Evolutionary conservation across 2,113 vertebrate genomes (phyloP).

Genomic region (Nothocercus julius): DNA sequence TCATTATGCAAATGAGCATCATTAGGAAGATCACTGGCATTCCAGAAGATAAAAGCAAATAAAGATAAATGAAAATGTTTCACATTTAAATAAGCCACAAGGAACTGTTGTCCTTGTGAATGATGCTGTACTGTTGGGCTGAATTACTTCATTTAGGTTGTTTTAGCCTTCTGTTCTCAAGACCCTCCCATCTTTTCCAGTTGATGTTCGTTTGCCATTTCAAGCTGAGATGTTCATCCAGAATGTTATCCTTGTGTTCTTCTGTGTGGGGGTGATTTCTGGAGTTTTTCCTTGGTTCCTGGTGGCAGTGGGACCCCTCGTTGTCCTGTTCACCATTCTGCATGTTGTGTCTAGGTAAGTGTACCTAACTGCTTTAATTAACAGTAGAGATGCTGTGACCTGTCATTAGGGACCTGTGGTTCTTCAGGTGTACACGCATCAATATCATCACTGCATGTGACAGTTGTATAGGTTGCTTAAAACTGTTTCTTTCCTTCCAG

Average conservation of each 20-base stretch:
- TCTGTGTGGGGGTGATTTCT: conserved; percentile 88
- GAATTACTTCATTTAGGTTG: not conserved
- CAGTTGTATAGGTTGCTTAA: not conserved
- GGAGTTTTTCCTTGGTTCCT: conserved; percentile 93
- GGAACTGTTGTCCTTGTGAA: not conserved
- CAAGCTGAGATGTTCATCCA: conserved; percentile 96
- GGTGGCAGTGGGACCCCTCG: conserved; percentile 87
- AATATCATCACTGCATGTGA: rapidly evolving
- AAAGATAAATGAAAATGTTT: not conserved
- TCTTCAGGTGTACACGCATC: not conserved
- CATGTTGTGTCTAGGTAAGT: conserved; percentile 87
- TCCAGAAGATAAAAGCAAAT: not conserved
- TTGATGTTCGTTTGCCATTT: conserved; percentile 91
- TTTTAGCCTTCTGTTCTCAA: not conserved
- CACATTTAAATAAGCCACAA: not conserved
- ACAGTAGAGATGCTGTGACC: not conserved
- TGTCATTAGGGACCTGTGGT: not conserved
- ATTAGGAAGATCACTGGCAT: not conserved
- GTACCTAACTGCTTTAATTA: not conserved
- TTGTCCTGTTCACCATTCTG: conserved; percentile 84
- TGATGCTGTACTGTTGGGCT: not conserved
- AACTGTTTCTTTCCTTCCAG: conserved; percentile 56
- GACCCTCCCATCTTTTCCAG: conserved; percentile 58
- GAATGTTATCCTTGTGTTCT: conserved; percentile 91
- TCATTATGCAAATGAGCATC: not conserved